Percentiles rank a stretch among this genome's conserved stretches.
Evolutionary conservation across 2,797 vertebrate species (phyloP).

Genomic region (Xenops minutus): DNA sequence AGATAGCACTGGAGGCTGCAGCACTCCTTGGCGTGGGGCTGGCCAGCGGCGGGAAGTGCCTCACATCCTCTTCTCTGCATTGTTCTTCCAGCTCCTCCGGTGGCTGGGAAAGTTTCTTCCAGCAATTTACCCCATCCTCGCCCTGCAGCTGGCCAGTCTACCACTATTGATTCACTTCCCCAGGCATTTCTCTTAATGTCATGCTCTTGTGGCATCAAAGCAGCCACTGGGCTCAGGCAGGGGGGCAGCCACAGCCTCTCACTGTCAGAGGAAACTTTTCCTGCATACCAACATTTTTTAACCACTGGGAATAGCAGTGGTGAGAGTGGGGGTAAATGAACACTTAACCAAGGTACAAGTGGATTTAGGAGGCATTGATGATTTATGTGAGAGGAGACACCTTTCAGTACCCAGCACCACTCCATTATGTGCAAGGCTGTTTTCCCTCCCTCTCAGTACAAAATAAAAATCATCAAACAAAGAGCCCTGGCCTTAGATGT

Average conservation of each 20-base stretch:
- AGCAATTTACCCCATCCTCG: constrained; percentile 54
- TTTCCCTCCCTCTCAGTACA: background rate
- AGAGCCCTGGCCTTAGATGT: background rate
- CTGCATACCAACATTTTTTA: constrained; percentile 35
- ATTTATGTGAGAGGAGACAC: background rate
- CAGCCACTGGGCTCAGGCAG: background rate
- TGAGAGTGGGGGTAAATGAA: background rate
- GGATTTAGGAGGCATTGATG: background rate
- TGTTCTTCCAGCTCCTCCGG: constrained; percentile 58
- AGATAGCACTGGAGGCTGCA: constrained; percentile 23
- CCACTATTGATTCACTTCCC: constrained; percentile 57
- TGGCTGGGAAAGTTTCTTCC: constrained; percentile 70
- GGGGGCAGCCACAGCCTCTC: background rate
- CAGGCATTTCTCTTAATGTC: constrained; percentile 62
- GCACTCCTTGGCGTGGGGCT: constrained; percentile 30
- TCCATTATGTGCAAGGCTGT: background rate
- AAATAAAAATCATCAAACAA: background rate
- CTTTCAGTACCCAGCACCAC: fast-evolving
- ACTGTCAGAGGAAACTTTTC: constrained; percentile 12
- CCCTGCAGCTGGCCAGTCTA: constrained; percentile 54
- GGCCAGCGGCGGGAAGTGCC: constrained; percentile 48
- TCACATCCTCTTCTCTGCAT: constrained; percentile 66
- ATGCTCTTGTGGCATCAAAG: constrained; percentile 47
- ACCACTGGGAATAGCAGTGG: background rate
- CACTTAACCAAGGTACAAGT: background rate